phyloP scores from a whole-genome alignment of 2,888 invertebrate species.

The Anarsia innoxiella region DNA sequence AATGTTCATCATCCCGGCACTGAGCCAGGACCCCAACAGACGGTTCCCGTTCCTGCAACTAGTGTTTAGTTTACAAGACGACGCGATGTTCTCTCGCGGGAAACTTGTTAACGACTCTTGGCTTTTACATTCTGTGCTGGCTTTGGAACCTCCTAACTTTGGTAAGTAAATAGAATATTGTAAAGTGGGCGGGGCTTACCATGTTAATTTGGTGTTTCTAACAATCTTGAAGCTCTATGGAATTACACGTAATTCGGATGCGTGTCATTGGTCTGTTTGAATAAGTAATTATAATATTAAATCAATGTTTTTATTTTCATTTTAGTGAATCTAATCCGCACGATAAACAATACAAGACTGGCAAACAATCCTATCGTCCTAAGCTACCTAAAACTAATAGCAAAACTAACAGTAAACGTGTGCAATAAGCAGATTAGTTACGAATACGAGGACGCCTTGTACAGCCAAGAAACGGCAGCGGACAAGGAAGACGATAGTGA shows the following conservation, averaged over 20 bases:
- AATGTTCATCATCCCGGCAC: conserved; percentile 80
- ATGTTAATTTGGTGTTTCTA: too few relatives aligned
- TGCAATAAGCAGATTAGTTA: conserved; percentile 61
- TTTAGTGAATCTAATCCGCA: conserved; percentile 60
- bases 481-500: conserved; percentile 77
- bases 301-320: too few relatives aligned
- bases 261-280: too few relatives aligned
- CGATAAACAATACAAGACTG: conserved; percentile 69
- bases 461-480: conserved; percentile 58
- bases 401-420: conserved; percentile 57
- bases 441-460: conserved; percentile 63
- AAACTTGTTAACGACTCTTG: conserved; percentile 74
- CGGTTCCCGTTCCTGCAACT: conserved; percentile 73
- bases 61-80: conserved; percentile 54
- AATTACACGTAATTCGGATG: too few relatives aligned
- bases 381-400: conserved; percentile 61
- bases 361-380: conserved; percentile 69
- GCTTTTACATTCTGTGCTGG: conserved; percentile 81
- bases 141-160: conserved; percentile 78
- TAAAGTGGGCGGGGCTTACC: too few relatives aligned
- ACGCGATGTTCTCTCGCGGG: conserved; percentile 54
- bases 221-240: too few relatives aligned
- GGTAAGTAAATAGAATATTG: conserved; percentile 61
- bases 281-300: too few relatives aligned
- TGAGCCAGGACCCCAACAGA: conserved; percentile 57